A percentile compares a stretch with the other conserved stretches of the same genome.
Conservation (phyloP, 2,888 invertebrate genomes). For the Acleris holmiana region DNA sequence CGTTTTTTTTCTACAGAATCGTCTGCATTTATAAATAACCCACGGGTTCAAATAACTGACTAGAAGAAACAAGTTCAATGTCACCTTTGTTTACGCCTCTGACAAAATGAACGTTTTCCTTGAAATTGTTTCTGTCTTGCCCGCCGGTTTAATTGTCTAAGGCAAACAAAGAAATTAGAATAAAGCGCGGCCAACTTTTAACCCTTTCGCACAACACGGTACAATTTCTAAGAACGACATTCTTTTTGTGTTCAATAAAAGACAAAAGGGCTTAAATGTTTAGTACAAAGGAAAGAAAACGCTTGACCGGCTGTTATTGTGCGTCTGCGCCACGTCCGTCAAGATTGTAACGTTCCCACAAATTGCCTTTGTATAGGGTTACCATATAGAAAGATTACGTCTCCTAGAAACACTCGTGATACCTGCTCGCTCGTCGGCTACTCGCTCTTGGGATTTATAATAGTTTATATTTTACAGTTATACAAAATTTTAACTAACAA, state of each 20-base stretch:
- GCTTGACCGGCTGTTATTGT: constrained; percentile 26
- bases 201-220: constrained; percentile 40
- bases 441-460: no score
- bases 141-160: constrained; percentile 38
- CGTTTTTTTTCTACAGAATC: constrained; percentile 8
- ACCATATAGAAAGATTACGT: no score
- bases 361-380: constrained; percentile 18
- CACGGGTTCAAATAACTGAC: constrained; percentile 22
- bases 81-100: constrained; percentile 33
- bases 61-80: constrained; percentile 32
- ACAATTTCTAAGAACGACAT: constrained; percentile 40
- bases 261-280: constrained; percentile 38
- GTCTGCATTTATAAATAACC: constrained; percentile 17
- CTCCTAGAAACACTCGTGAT: no score
- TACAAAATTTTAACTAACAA: no score
- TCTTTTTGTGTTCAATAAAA: constrained; percentile 39
- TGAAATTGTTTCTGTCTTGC: constrained; percentile 19
- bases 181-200: constrained; percentile 37
- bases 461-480: no score
- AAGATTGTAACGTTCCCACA: constrained; percentile 38
- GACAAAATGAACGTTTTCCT: constrained; percentile 22
- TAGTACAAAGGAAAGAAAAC: constrained; percentile 30
- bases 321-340: constrained; percentile 23
- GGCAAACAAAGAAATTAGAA: constrained; percentile 40
- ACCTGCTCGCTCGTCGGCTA: no score